Conservation (phyloP, 2,797 vertebrate species). For the Salarias fasciatus region DNA sequence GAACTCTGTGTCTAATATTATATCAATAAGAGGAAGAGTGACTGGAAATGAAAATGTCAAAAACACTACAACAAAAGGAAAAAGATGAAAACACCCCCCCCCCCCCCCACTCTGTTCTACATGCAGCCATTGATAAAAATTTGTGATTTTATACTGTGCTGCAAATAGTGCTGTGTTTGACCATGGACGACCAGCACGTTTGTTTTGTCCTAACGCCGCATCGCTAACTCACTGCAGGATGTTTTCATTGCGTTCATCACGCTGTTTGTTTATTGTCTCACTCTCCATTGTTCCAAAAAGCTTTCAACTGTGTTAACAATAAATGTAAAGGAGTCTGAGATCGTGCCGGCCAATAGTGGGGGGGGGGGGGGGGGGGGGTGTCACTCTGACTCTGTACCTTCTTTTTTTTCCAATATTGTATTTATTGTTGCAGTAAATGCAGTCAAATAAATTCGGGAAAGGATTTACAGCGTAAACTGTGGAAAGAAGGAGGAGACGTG, state of each 20-base stretch:
- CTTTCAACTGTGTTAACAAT: slow-evolving; percentile 6
- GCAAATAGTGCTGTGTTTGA: too few species aligned
- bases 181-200: too few species aligned
- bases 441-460: slow-evolving; percentile 16
- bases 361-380: neutral
- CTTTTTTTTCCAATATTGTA: slow-evolving; percentile 7
- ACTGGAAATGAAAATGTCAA: too few species aligned
- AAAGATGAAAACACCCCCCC: too few species aligned
- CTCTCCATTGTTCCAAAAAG: slow-evolving; percentile 24
- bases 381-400: neutral
- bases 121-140: too few species aligned
- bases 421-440: slow-evolving; percentile 23
- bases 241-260: neutral
- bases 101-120: too few species aligned
- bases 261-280: neutral
- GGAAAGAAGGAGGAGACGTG: slow-evolving; percentile 42
- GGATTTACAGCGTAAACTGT: slow-evolving; percentile 18
- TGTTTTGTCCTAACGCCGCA: too few species aligned
- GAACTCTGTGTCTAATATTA: too few species aligned
- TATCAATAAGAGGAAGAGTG: too few species aligned
- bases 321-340: neutral
- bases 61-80: too few species aligned
- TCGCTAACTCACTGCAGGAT: neutral
- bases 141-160: too few species aligned
- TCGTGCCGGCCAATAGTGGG: too few species aligned